Evolutionary conservation across 2,113 vertebrate genomes (phyloP).

Genomic region (Chaetops frenatus): DNA sequence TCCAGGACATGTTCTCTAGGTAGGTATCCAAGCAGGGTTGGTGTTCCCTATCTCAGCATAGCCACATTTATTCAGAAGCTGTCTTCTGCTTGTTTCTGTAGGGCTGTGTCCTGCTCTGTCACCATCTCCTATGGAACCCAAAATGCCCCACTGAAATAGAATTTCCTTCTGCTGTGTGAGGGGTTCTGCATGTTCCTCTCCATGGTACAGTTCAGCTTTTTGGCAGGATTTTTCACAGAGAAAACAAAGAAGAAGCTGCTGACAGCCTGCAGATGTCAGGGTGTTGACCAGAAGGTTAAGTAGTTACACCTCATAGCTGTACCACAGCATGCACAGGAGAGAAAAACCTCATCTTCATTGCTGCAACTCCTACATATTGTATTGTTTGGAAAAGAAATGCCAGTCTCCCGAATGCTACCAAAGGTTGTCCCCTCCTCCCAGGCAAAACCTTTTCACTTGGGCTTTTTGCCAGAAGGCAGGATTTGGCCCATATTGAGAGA

Average conservation of each 20-base stretch:
- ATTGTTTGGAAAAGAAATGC: background rate
- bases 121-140: background rate
- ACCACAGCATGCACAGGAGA: background rate
- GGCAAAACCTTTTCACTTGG: constrained; percentile 22
- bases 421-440: background rate
- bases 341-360: background rate
- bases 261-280: background rate
- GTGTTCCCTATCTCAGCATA: background rate
- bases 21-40: background rate
- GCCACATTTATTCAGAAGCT: background rate
- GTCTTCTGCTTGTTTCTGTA: background rate
- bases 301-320: background rate
- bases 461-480: constrained; percentile 46
- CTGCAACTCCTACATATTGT: background rate
- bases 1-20: background rate
- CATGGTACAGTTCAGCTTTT: background rate
- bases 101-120: background rate
- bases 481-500: constrained; percentile 51
- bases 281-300: background rate
- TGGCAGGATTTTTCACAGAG: background rate
- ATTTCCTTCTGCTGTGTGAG: background rate
- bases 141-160: background rate
- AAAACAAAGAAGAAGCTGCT: background rate
- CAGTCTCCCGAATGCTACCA: background rate
- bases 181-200: background rate